Base-by-base conservation (phyloP, 2,888 invertebrate genomes). In the Conops quadrifasciatus region DNA sequence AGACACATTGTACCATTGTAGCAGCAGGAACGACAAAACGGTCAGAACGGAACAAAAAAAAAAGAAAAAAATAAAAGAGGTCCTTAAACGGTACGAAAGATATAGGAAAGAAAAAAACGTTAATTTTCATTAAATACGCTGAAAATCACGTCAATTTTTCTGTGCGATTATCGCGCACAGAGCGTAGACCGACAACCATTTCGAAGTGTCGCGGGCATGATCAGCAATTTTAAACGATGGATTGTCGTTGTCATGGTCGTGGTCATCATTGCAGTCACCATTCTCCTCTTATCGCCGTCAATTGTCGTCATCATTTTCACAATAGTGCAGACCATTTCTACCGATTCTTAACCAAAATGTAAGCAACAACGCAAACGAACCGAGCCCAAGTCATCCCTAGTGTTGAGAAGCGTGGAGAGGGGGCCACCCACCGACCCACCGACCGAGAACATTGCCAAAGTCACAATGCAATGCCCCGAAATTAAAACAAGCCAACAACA, bases 181-280 rank as follows among this genome's bases (percentile, higher is more conserved):
- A 64, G 21, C n/a, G 43, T 24, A 21, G 64, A 36, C 4, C 53
- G 24, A 1, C 24, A 3, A 19, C 24, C 21, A 24, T 24, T 21
- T 19, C 53, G 19, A 16, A 26, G 30, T 47, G 47, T 47, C 13
- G 15, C 19, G 2, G 26, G 19, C 53, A 21, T 21, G 53, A 77
- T 77, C 76, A 77, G 73, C 77, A 75, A 75, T 75, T 77, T 77
- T 77, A 76, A 75, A 74, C 71, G 75, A 73, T 73, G 64, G 53
- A 67, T 68, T 60, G 66, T 36, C 43, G 56, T 24, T 21, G 65
- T 65, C 28, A 49, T 49, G 16, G n/a, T 49, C 4, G 13, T 49
- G 49, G 43, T 45, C 36, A 26, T 60, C 36, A 9, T 9, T 36
- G 36, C 5, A 21, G 28, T 63, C 56, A 11, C 28, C 43, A 56